Conservation (phyloP, 2,797 vertebrate genomes). For the Sarcophilus harrisii region DNA sequence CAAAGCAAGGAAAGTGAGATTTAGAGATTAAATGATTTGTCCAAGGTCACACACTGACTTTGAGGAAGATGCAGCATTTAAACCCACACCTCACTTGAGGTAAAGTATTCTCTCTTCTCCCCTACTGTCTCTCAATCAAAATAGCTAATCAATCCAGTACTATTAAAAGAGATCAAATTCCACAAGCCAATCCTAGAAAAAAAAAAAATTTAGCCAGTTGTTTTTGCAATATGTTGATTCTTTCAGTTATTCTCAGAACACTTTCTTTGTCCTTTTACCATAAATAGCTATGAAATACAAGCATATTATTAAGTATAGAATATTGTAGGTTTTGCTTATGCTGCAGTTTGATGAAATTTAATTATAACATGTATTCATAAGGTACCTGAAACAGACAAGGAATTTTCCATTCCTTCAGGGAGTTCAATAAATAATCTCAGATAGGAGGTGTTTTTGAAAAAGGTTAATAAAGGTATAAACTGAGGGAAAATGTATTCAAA, state of each 20-base stretch:
- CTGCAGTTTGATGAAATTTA: background rate
- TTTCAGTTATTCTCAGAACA: background rate
- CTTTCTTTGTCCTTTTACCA: background rate
- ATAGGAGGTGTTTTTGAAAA: conserved; percentile 36
- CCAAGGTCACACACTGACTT: background rate
- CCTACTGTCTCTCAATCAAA: background rate
- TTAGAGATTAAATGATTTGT: background rate
- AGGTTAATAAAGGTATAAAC: background rate
- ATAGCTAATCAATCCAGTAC: background rate
- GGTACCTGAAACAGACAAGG: background rate
- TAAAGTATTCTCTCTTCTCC: background rate
- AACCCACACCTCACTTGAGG: background rate
- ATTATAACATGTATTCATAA: background rate
- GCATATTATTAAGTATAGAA: background rate
- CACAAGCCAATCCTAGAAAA: background rate
- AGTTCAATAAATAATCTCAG: conserved; percentile 23
- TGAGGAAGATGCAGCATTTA: background rate
- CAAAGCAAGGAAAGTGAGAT: background rate
- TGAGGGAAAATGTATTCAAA: conserved; percentile 26
- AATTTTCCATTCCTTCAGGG: conserved; percentile 19
- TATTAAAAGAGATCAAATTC: background rate
- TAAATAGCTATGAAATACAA: background rate
- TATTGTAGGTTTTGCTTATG: background rate
- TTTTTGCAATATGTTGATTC: background rate
- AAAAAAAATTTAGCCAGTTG: background rate